Evolutionary conservation across 1,140 invertebrate species (phyloP).

Genomic region (Orius insidiosus): DNA sequence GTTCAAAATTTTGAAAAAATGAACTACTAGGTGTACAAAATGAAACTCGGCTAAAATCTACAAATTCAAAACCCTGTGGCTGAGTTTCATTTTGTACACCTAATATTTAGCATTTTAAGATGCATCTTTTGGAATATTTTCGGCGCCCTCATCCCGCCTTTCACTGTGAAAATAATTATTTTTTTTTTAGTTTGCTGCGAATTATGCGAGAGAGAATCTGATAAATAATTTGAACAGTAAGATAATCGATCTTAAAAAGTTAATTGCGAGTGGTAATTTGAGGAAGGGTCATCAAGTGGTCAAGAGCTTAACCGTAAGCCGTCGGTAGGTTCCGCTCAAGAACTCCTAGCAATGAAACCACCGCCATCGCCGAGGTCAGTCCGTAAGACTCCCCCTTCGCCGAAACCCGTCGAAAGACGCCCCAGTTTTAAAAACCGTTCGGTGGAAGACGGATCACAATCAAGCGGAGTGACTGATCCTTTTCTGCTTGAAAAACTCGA

Average conservation of each 20-base stretch:
- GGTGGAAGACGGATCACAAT: conserved; percentile 22
- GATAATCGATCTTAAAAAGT: conserved; percentile 48
- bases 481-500: conserved; percentile 44
- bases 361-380: conserved; percentile 24
- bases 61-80: too few relatives aligned
- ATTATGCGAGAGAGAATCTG: conserved; percentile 69
- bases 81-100: too few relatives aligned
- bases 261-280: conserved; percentile 36
- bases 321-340: too few relatives aligned
- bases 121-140: too few relatives aligned
- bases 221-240: conserved; percentile 58
- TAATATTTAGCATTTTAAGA: too few relatives aligned
- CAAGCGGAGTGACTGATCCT: conserved; percentile 38
- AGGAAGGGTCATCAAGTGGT: conserved; percentile 2
- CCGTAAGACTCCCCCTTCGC: conserved; percentile 24
- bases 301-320: not conserved
- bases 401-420: conserved; percentile 32
- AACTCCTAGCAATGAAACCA: conserved; percentile 7
- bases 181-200: conserved; percentile 59
- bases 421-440: conserved; percentile 48
- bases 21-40: too few relatives aligned
- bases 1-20: too few relatives aligned
- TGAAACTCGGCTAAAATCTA: too few relatives aligned
- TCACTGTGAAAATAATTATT: conserved; percentile 14
- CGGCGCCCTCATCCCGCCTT: too few relatives aligned